Evolutionary conservation across 37 sponge, comb jelly and placozoan genomes (phyloP).

Genomic region (Beroe forskalii): DNA sequence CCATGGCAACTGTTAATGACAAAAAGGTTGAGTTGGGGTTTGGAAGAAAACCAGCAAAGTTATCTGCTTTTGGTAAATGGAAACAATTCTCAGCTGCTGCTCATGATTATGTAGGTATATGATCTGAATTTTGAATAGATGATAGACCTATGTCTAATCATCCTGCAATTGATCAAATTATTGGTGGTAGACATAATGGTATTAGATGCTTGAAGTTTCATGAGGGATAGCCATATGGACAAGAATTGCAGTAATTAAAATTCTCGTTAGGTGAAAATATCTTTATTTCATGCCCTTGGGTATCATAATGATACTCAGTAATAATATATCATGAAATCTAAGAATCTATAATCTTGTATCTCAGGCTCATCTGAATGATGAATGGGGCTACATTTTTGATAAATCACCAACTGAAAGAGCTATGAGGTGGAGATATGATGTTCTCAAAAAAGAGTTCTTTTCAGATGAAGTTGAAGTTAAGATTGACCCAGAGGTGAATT

Average conservation of each 20-base stretch:
- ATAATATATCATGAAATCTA: neutral
- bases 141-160: neutral
- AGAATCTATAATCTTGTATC: neutral
- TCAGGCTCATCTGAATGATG: neutral
- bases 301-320: too few relatives aligned
- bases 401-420: neutral
- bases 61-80: neutral
- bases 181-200: too few relatives aligned
- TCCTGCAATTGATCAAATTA: too few relatives aligned
- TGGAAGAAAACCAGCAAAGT: slow-evolving; percentile 23
- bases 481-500: slow-evolving; percentile 76
- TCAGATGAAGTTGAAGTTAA: slow-evolving; percentile 75
- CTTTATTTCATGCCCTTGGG: too few relatives aligned
- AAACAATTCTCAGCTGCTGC: neutral
- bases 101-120: slow-evolving; percentile 27
- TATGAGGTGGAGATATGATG: slow-evolving; percentile 26
- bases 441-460: neutral
- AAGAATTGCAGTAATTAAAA: too few relatives aligned
- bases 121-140: neutral
- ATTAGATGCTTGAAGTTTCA: too few relatives aligned
- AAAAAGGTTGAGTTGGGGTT: neutral
- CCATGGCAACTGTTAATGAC: neutral
- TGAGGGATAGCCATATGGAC: too few relatives aligned
- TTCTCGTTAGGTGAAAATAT: too few relatives aligned
- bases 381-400: slow-evolving; percentile 39